phyloP scores from a whole-genome alignment of 2,113 vertebrate genomes.

The Holacanthus passer region DNA sequence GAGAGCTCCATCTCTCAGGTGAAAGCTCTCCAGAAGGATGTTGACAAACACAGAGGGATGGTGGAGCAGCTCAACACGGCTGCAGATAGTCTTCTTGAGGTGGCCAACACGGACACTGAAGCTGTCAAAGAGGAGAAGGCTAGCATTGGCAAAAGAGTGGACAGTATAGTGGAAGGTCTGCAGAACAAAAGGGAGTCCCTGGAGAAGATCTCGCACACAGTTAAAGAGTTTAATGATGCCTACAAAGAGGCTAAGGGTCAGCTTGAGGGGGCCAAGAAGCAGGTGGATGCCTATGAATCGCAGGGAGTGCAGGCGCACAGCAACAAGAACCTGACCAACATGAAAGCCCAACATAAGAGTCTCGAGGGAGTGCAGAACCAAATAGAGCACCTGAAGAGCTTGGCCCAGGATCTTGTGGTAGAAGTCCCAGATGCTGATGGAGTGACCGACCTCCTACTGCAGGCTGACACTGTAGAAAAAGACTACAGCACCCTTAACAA shows the following conservation, averaged over 20 bases:
- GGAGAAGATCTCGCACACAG: conserved; percentile 88
- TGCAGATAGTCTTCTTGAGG: conserved; percentile 88
- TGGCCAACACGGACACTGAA: conserved; percentile 89
- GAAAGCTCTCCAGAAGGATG: conserved; percentile 91
- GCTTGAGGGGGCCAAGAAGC: conserved; percentile 88
- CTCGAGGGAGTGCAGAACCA: conserved; percentile 88
- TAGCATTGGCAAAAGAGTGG: conserved; percentile 85
- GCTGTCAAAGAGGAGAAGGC: conserved; percentile 86
- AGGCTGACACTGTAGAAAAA: conserved; percentile 87
- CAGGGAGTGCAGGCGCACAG: conserved; percentile 91
- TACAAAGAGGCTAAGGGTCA: conserved; percentile 88
- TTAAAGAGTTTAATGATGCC: conserved; percentile 93
- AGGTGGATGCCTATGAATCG: conserved; percentile 86
- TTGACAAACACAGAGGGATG: conserved; percentile 92
- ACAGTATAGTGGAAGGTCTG: conserved; percentile 86
- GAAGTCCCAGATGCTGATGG: conserved; percentile 90
- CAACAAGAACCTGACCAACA: conserved; percentile 91
- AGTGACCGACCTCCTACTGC: conserved; percentile 90
- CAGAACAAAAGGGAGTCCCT: conserved; percentile 89
- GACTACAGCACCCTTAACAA: conserved; percentile 86
- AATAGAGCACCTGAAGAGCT: conserved; percentile 86
- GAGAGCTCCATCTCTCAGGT: conserved; percentile 88
- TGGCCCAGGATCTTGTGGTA: conserved; percentile 90
- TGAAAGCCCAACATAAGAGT: conserved; percentile 94
- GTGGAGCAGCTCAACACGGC: conserved; percentile 89